These are phyloP conservation scores for Leptinotarsa defecta DNA, from an alignment of 1,140 invertebrate genomes.

Conservation along the genomic window DNA sequence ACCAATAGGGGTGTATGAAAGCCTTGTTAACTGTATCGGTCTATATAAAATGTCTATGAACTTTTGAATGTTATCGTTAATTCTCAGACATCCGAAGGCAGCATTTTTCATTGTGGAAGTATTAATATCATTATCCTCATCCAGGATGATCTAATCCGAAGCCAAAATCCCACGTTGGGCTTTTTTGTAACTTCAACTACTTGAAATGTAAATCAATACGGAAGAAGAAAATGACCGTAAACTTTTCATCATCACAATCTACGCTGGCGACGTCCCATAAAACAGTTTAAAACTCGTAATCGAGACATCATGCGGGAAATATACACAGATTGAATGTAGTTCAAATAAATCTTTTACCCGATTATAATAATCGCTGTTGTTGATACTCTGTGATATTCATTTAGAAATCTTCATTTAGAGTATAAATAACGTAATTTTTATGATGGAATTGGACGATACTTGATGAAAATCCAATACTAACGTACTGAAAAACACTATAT, in stretches of 20 bases:
- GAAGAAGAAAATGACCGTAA: background rate
- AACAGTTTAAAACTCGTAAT: background rate
- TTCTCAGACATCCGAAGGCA: background rate
- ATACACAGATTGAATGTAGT: no score
- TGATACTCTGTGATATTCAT: no score
- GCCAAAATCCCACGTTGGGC: background rate
- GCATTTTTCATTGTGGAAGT: background rate
- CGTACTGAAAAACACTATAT: no score
- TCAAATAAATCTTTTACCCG: no score
- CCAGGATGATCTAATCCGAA: background rate
- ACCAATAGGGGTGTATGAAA: background rate
- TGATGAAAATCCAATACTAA: no score
- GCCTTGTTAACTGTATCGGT: background rate
- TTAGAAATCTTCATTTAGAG: no score
- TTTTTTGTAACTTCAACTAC: background rate
- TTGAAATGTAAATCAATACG: constrained; percentile 6
- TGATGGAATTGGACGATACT: no score
- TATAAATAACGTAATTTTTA: no score
- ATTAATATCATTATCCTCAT: constrained; percentile 6
- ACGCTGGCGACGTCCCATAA: constrained; percentile 1
- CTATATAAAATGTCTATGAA: background rate
- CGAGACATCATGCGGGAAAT: background rate
- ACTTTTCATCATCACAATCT: background rate
- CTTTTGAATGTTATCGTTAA: background rate
- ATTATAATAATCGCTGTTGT: no score